phyloP scores from a whole-genome alignment of 2,113 vertebrate species.

The Heterotilapia buettikoferi region DNA sequence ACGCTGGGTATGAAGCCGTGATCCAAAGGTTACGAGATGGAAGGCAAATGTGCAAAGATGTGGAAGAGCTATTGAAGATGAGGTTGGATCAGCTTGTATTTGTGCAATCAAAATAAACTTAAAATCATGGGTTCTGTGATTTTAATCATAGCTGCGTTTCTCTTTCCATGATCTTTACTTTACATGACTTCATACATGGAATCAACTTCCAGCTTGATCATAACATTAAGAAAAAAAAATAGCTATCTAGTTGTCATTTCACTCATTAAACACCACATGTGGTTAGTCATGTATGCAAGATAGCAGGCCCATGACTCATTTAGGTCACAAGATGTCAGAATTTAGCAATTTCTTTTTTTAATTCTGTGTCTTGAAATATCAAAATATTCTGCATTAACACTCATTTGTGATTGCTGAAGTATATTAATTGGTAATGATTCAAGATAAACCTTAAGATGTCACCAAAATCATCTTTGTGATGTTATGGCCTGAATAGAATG shows the following conservation, averaged over 20 bases:
- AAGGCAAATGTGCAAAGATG: slow-evolving; percentile 88
- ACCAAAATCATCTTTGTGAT: neutral
- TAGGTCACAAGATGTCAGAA: neutral
- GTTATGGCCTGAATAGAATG: neutral
- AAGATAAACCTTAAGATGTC: neutral
- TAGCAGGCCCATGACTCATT: neutral
- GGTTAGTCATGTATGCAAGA: neutral
- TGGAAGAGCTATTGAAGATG: slow-evolving; percentile 89
- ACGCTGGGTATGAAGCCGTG: slow-evolving; percentile 80
- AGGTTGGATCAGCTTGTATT: slow-evolving; percentile 60
- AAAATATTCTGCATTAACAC: neutral
- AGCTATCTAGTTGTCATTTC: neutral
- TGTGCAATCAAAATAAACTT: neutral
- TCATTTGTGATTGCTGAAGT: neutral
- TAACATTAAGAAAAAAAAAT: neutral
- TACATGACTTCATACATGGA: neutral
- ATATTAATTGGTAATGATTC: neutral
- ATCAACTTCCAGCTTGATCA: neutral
- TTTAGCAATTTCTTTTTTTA: neutral
- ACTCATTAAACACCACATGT: neutral
- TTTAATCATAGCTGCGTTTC: neutral
- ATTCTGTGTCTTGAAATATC: neutral
- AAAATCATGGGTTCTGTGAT: neutral
- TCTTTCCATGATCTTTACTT: neutral
- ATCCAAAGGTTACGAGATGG: slow-evolving; percentile 83